Percentiles rank a stretch among this genome's conserved stretches.
phyloP scores from a whole-genome alignment of 2,797 vertebrate genomes.

The Sebastes itinus region DNA sequence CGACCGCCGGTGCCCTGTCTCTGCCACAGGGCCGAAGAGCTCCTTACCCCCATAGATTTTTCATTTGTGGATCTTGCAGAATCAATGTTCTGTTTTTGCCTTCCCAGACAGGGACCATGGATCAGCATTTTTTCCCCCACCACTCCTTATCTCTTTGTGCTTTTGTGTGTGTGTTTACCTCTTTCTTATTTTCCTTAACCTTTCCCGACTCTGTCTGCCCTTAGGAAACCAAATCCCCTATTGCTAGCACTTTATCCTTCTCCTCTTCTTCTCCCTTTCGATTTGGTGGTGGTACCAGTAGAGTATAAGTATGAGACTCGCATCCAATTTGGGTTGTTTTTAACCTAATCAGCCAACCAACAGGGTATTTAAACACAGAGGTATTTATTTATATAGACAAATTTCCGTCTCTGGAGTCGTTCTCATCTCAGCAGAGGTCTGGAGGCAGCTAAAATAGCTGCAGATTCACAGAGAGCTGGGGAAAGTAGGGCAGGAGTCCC shows the following conservation, averaged over 20 bases:
- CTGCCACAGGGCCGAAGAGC: slow-evolving; percentile 69
- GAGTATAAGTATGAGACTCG: not conserved
- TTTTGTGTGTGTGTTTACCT: slow-evolving; percentile 24
- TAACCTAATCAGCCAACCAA: slow-evolving; percentile 36
- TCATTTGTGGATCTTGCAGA: slow-evolving; percentile 83
- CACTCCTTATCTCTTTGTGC: slow-evolving; percentile 42
- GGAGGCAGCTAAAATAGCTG: slow-evolving; percentile 60
- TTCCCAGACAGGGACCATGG: slow-evolving; percentile 72
- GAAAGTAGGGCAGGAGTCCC: slow-evolving; percentile 74
- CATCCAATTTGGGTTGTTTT: slow-evolving; percentile 9
- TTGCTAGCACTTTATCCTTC: slow-evolving; percentile 15
- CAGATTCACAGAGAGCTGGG: slow-evolving; percentile 44
- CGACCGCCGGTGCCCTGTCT: slow-evolving; percentile 70
- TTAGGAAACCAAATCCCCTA: slow-evolving; percentile 67
- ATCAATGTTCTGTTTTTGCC: slow-evolving; percentile 85
- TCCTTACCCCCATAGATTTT: slow-evolving; percentile 83
- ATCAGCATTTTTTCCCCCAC: slow-evolving; percentile 74
- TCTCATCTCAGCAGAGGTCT: slow-evolving; percentile 55
- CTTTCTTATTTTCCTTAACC: slow-evolving; percentile 73
- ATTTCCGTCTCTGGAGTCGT: slow-evolving; percentile 50
- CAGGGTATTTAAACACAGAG: slow-evolving; percentile 51
- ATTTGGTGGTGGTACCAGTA: not conserved
- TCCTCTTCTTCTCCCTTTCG: not conserved
- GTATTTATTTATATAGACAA: slow-evolving; percentile 68
- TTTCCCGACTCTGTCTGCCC: slow-evolving; percentile 63